Base-by-base conservation (phyloP, 2,797 vertebrate genomes). In the Acipenser transmontanus region DNA sequence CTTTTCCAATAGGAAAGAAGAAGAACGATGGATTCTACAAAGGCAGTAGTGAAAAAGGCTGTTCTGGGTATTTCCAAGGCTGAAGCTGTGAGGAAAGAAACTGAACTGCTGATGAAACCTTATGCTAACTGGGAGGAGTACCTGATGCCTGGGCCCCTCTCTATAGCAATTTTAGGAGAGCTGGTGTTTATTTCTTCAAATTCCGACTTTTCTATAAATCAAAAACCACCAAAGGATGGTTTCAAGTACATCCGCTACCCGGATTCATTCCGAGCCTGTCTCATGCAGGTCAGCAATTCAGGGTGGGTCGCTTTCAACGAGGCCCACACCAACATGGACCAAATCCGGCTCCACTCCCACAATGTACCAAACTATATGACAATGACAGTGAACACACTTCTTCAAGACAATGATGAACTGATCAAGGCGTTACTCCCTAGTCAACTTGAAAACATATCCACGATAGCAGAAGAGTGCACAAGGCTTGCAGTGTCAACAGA, bases 121-220 rank as follows among this genome's bases (percentile, higher is more conserved):
- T 65, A 76, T 59, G 70, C 74, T 47, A 78, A 78, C 68, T 78
- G 73, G 74, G 77, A 78, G 47, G 63, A 71, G 17, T 78, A 71
- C 57, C 14, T 78, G 64, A 72, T 64, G 47, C 72, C 74, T 10
- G 77, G 64, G 0, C 74, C 73, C 13, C 11, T 75, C 1, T 76
- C 77, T 8, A 73, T 78, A 12, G 77, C 73, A 8, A 74, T 78
- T 10, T 6, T 76, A 47, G 77, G 17, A 17, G 17, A 17, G 17
- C 17, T 17, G 1, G 17, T 17, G 1, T 17, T 17, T 17, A 17
- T 17, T 17, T 17, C 17, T 17, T 17, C 17, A 17, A 17, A 17
- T 17, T 17, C 17, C 1, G 17, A 76, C 76, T 48, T 17, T 17
- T 17, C 17, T 17, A 17, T 17, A 17, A 17, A 17, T 17, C 17